Evolutionary conservation across 2,797 vertebrate genomes (phyloP).

Genomic region (Remorina albescens): DNA sequence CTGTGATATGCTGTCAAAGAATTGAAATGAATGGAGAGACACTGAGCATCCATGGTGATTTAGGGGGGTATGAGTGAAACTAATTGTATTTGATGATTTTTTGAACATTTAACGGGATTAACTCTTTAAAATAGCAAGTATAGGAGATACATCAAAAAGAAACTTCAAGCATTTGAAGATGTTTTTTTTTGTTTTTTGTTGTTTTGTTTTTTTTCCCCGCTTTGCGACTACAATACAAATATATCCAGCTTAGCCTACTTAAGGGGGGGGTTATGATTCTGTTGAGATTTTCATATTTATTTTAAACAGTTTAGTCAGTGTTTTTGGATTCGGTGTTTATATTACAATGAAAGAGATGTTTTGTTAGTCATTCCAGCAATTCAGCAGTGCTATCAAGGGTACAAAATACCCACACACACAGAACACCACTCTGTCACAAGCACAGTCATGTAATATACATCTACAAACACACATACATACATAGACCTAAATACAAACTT

Average conservation of each 20-base stretch:
- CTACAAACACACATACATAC: constrained; percentile 43
- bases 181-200: too few relatives aligned
- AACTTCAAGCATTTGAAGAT: constrained; percentile 29
- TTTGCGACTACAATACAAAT: constrained; percentile 1
- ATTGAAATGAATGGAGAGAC: constrained; percentile 1
- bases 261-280: constrained; percentile 8
- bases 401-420: constrained; percentile 62
- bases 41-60: constrained; percentile 2
- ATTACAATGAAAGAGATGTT: constrained; percentile 51
- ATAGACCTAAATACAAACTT: constrained; percentile 59
- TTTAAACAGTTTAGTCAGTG: constrained; percentile 37
- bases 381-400: constrained; percentile 53
- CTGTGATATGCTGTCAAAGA: neutral
- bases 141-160: constrained; percentile 10
- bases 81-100: constrained; percentile 28
- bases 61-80: constrained; percentile 21
- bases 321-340: constrained; percentile 52
- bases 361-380: constrained; percentile 64
- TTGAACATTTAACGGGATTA: constrained; percentile 41
- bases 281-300: constrained; percentile 39
- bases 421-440: too few relatives aligned
- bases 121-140: constrained; percentile 27
- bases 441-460: constrained; percentile 55
- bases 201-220: too few relatives aligned
- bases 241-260: constrained; percentile 28